Evolutionary conservation across 2,888 invertebrate genomes (phyloP), one percentile per base, ranked within the genome.

Genomic region (Epistrophella euchroma): DNA sequence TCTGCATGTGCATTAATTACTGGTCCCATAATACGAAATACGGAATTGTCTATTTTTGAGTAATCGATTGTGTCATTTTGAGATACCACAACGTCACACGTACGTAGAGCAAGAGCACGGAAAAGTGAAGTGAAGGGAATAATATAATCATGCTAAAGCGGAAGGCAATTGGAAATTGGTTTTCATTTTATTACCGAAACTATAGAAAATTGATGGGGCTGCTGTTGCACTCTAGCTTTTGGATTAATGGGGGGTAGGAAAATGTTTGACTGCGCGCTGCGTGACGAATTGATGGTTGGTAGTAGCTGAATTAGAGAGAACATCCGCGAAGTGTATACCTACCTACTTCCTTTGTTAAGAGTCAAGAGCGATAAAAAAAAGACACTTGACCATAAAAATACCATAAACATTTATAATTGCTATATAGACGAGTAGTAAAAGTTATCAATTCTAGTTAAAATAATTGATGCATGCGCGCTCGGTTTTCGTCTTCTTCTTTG

Each of bases 381-480:
- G 58, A 77, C 70, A 75, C 75, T 85, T 66, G 80, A 62, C 60
- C 68, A 40, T 80, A 72, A 85, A 85, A 80, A 71, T 71, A 66
- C 55, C 55, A 72, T 76, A 68, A 85, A 85, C n/a, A 52, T 52
- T 66, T 80, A 58, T 80, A 85, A 85, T 76, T 85, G 72, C 76
- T 56, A 45, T 37, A 37, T 28, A 50, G 15, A 22, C 9, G 32
- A 10, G 13, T 28, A 50, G 73, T 75, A 77, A 76, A 72, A 72
- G 45, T 77, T 83, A 83, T 83, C 82, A 73, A 60, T 55, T 70
- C 50, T 43, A 66, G 66, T 40, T n/a, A 62, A 19, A 58, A 55
- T 37, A 52, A 68, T 68, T 68, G 68, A 43, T 71, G 71, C 56
- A 68, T 32, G 32, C 68, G 68, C 68, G 50, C 37, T n/a, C 6